Base-by-base conservation (phyloP, 2,797 vertebrate genomes). In the Lacerta bilineata region DNA sequence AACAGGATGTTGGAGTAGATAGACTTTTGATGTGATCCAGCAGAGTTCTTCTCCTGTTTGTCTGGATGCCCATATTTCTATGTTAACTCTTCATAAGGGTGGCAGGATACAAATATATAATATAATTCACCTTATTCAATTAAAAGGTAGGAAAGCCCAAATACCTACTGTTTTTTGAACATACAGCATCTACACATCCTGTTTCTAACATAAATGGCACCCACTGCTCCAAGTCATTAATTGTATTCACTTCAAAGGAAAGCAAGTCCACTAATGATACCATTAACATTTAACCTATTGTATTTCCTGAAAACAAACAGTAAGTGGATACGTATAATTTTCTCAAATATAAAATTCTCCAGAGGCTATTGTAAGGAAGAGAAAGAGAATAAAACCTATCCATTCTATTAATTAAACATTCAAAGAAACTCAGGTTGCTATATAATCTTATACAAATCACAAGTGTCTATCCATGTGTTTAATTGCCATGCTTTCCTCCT, bases 351-450 rank as follows among this genome's bases (percentile, higher is more conserved):
- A 0, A 2, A 89, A 46, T 72, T 92, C 59, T 83, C 69, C 36
- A 80, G 43, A 87, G 39, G 79, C 75, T 86, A 2, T 0, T 0
- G 82, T 94, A 93, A 27, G 61, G 15, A 88, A 93, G 68, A 78
- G 81, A 87, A 89, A 90, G 13, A 91, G 85, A 68, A n/a, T 11
- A 7, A 61, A 77, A 3, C 66, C 20, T 33, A 39, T 66, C 39
- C 43, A 72, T 91, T 91, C 86, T 87, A 89, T 93, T 94, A 95
- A 94, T 94, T 90, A 92, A 93, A 82, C 75, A 91, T 93, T 94
- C 89, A 86, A 87, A 94, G 90, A 88, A 95, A 91, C 90, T 64
- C 8, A 50, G 36, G 84, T 92, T 87, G 41, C 50, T 90, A 74
- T 91, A 89, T 89, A 93, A 93, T 94, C 61, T 85, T 90, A 76